Percentiles rank a stretch among this genome's conserved stretches.
These are phyloP conservation scores for Mesocentrotus franciscanus DNA, from an alignment of 53 echinoderm and acorn worm genomes.

Conservation along the genomic window DNA sequence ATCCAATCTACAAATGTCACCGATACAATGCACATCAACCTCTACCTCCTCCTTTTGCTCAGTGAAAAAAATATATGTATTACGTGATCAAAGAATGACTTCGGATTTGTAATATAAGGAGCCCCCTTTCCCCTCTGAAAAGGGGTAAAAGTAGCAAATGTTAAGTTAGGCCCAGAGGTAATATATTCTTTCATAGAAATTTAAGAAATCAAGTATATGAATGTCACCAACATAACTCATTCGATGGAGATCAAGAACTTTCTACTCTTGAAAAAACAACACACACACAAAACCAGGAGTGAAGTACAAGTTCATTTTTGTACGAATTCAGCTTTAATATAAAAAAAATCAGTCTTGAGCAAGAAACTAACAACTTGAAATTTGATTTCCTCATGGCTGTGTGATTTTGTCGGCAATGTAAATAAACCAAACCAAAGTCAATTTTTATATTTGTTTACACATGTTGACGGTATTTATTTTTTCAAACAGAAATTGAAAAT, in stretches of 20 bases:
- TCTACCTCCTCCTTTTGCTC: neutral
- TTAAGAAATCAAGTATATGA: too few relatives aligned
- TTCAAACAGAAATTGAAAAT: neutral
- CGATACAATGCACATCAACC: neutral
- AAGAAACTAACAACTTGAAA: too few relatives aligned
- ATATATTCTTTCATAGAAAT: neutral
- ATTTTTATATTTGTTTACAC: neutral
- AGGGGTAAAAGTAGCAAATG: neutral
- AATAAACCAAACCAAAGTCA: neutral
- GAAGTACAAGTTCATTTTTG: too few relatives aligned
- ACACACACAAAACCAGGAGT: too few relatives aligned
- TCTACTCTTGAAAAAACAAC: too few relatives aligned
- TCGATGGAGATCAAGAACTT: too few relatives aligned
- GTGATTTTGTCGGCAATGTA: neutral
- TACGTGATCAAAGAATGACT: neutral
- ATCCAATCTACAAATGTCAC: constrained; percentile 29
- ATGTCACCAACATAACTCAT: too few relatives aligned
- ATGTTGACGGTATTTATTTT: neutral
- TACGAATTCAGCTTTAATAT: too few relatives aligned
- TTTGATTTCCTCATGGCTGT: too few relatives aligned
- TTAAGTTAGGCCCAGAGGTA: neutral
- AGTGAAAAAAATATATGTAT: too few relatives aligned
- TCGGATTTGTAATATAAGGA: neutral
- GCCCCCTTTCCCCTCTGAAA: neutral
- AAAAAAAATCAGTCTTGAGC: too few relatives aligned